phyloP scores from a whole-genome alignment of 2,888 invertebrate species.

The Yponomeuta evonymella region DNA sequence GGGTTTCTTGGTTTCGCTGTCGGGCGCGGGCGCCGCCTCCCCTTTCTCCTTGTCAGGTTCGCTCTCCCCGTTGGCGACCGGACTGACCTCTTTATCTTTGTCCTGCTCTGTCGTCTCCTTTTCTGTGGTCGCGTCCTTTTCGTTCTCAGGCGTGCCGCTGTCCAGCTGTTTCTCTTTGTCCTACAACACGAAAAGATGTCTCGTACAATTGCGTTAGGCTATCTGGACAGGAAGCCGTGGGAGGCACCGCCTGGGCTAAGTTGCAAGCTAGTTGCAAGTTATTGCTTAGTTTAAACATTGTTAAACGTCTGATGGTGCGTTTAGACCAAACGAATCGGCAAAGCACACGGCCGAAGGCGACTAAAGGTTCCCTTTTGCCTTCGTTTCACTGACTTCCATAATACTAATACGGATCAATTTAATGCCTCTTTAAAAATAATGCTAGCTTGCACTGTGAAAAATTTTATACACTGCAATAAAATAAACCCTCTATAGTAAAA shows the following conservation, averaged over 20 bases:
- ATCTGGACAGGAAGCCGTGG: constrained; percentile 42
- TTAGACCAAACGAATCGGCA: too few relatives aligned
- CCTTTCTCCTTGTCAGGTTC: constrained; percentile 54
- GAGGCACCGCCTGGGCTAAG: constrained; percentile 26
- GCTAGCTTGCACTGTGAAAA: too few relatives aligned
- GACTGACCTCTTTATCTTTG: constrained; percentile 45
- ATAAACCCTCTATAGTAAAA: too few relatives aligned
- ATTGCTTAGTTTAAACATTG: constrained; percentile 7
- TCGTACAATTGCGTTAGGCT: constrained; percentile 18
- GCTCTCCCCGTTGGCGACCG: constrained; percentile 59
- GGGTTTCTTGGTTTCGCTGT: constrained; percentile 74
- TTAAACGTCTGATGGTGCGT: constrained; percentile 11
- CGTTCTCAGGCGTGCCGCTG: constrained; percentile 77
- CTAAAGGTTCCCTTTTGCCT: too few relatives aligned
- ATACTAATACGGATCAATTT: neutral
- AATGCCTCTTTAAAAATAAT: too few relatives aligned
- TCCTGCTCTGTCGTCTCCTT: constrained; percentile 67
- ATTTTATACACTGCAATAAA: too few relatives aligned
- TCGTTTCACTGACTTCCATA: too few relatives aligned
- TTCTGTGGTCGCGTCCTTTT: constrained; percentile 81
- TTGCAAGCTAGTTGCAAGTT: neutral
- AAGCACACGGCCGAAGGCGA: too few relatives aligned
- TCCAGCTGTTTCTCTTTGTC: constrained; percentile 78
- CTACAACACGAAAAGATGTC: constrained; percentile 42
- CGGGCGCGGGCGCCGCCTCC: constrained; percentile 51